Percentiles rank a stretch among this genome's conserved stretches.
Conservation (phyloP, 2,113 vertebrate species). For the Fulmarus glacialis region DNA sequence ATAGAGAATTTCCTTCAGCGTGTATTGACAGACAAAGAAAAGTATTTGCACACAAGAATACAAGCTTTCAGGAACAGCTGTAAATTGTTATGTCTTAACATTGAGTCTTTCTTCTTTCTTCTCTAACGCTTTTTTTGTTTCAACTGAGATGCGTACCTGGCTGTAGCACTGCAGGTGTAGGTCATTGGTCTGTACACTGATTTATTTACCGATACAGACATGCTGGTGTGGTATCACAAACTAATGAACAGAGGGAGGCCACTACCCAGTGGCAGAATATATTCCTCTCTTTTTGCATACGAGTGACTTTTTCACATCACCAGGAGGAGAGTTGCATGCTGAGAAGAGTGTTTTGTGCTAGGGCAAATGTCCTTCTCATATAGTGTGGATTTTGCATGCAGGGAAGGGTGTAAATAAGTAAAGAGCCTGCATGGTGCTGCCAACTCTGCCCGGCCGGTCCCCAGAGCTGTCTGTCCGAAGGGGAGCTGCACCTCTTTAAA, state of each 20-base stretch:
- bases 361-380: background rate
- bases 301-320: background rate
- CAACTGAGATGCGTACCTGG: background rate
- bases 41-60: background rate
- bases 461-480: background rate
- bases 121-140: background rate
- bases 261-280: background rate
- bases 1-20: background rate
- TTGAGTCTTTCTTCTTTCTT: background rate
- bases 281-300: background rate
- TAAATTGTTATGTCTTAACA: background rate
- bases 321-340: background rate
- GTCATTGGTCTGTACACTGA: background rate
- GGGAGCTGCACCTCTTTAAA: background rate
- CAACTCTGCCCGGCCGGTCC: background rate
- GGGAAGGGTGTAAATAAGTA: background rate
- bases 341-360: background rate
- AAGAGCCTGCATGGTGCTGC: background rate
- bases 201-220: background rate
- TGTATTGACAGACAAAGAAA: background rate
- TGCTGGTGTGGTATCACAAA: background rate
- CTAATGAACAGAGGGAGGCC: background rate
- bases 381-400: fast-evolving
- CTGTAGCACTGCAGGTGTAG: background rate
- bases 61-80: background rate